These are phyloP conservation scores for Syrmaticus mikado DNA, from an alignment of 2,113 vertebrate species.

Conservation along the genomic window DNA sequence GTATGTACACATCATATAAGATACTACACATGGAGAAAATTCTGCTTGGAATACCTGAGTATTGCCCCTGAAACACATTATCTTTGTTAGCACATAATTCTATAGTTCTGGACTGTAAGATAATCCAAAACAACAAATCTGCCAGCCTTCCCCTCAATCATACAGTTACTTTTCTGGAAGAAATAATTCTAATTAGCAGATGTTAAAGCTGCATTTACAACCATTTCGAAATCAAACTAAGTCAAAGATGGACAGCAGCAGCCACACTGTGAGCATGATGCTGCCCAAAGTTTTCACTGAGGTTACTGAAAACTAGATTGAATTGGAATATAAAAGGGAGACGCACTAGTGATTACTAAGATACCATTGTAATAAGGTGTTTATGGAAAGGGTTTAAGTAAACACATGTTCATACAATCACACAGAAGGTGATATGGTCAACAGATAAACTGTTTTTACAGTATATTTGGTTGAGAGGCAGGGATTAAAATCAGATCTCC, in stretches of 20 bases:
- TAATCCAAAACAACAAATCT: background rate
- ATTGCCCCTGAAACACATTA: background rate
- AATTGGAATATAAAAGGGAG: background rate
- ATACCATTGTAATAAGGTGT: background rate
- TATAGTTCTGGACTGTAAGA: background rate
- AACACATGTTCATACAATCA: conserved; percentile 68
- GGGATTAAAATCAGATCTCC: conserved; percentile 59
- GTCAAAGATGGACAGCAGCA: background rate
- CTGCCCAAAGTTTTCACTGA: background rate
- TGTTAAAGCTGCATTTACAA: background rate
- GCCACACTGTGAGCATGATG: background rate
- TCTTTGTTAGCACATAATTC: background rate
- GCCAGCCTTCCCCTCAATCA: background rate
- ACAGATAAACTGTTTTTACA: conserved; percentile 71
- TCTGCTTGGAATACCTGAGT: conserved; percentile 65
- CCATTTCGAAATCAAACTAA: background rate
- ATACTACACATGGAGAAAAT: background rate
- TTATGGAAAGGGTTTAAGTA: conserved; percentile 54
- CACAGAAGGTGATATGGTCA: conserved; percentile 70
- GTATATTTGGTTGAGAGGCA: conserved; percentile 78
- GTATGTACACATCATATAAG: background rate
- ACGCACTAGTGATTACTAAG: background rate
- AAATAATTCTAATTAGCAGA: background rate
- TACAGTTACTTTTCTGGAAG: background rate
- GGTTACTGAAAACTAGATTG: background rate